Evolutionary conservation across 2,797 vertebrate genomes (phyloP), one percentile per base, ranked within the genome.

Genomic region (Spinibarbus caldwelli): DNA sequence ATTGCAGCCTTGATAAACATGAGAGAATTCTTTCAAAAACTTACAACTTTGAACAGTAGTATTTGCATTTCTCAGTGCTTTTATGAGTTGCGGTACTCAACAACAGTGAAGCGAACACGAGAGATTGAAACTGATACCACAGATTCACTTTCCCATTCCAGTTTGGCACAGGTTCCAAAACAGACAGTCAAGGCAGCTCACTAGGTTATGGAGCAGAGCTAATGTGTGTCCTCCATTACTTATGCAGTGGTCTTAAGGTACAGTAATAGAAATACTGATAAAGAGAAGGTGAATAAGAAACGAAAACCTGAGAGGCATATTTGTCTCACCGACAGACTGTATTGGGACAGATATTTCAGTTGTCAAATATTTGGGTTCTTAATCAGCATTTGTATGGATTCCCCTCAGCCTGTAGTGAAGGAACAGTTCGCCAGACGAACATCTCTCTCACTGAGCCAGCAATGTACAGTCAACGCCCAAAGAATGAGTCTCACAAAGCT

Each of bases 341-440:
- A 75, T 23, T 75, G 17, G 45, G 43, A 76, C 31, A 2, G 73
- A 76, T 76, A 11, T 15, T 17, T 71, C 52, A 68, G 41, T 62
- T 34, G 17, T 31, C 62, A 71, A 43, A 78, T 34, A 12, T 21
- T 80, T 21, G 31, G 17, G 59, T 59, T 68, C 17, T 31, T 12
- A 31, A 26, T 83, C 19, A 77, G 49, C 57, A 17, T 77, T 70
- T 86, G 43, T 64, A 57, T 73, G 54, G 67, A 71, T 34, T 23
- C 8, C 26, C 23, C 31, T 68, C n/a, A 26, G 41, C 64, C 52
- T 71, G 43, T 17, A 45, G 72, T 82, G 34, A 84, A 59, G 31
- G 52, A 67, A 75, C 45, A 17, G 26, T 78, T 15, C 66, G 7
- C 15, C 64, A 84, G 36, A 86, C 34, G 26, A 26, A 86, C 12